phyloP scores from a whole-genome alignment of 2,888 invertebrate genomes.

The Seira sanloemensis region DNA sequence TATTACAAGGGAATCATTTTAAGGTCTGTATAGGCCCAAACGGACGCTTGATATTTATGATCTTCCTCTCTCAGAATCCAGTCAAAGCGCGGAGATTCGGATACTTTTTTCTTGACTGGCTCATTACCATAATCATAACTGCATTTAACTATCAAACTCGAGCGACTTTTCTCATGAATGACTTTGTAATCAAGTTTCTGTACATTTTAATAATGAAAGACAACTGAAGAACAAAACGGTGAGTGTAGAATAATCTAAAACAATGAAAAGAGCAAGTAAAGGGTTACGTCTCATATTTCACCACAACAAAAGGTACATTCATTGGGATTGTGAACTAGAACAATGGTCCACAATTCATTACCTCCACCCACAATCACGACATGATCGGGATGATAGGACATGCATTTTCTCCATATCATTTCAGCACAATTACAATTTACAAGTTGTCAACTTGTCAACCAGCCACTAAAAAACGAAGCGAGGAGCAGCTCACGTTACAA shows the following conservation, averaged over 20 bases:
- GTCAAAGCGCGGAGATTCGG: too few species aligned
- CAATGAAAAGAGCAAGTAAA: background rate
- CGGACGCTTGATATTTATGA: too few species aligned
- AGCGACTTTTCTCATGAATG: too few species aligned
- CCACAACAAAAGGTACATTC: background rate
- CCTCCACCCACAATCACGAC: slow-evolving; percentile 15
- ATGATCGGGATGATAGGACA: too few species aligned
- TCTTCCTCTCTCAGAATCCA: too few species aligned
- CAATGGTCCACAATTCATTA: background rate
- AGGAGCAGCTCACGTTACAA: background rate
- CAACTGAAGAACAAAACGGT: slow-evolving; percentile 97
- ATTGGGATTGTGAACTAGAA: background rate
- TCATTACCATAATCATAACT: background rate
- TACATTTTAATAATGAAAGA: too few species aligned
- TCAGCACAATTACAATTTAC: background rate
- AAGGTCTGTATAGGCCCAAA: too few species aligned
- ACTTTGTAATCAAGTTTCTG: too few species aligned
- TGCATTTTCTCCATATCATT: background rate
- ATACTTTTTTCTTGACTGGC: background rate
- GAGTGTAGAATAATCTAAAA: slow-evolving; percentile 77
- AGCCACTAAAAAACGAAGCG: background rate
- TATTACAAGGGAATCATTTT: slow-evolving; percentile 39
- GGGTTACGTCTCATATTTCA: background rate
- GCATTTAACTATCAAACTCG: too few species aligned
- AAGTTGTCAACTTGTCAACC: slow-evolving; percentile 11